phyloP scores from a whole-genome alignment of 1,140 invertebrate genomes.

The Drosophila rhopaloa region DNA sequence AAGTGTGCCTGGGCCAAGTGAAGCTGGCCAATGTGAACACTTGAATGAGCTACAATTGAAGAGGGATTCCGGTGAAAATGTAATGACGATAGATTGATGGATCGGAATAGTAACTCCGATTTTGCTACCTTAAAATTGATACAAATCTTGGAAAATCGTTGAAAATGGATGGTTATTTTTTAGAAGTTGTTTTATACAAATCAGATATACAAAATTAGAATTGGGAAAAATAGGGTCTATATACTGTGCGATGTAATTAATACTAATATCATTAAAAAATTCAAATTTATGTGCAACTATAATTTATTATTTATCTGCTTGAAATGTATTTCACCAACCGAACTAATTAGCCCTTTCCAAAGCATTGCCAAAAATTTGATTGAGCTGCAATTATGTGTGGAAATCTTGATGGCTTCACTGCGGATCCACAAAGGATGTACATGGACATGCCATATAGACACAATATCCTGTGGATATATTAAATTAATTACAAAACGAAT shows the following conservation, averaged over 20 bases:
- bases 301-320: too few species aligned
- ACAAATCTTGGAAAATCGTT: too few species aligned
- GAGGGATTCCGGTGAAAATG: neutral
- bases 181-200: too few species aligned
- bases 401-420: constrained; percentile 7
- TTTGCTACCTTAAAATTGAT: neutral
- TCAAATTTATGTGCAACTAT: too few species aligned
- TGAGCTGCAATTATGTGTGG: constrained; percentile 27
- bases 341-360: constrained; percentile 7
- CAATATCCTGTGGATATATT: constrained; percentile 64
- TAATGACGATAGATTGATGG: constrained; percentile 6
- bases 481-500: constrained; percentile 81
- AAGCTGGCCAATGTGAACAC: constrained; percentile 11
- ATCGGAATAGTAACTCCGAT: neutral
- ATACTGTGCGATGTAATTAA: too few species aligned
- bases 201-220: too few species aligned
- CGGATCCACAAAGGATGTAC: constrained; percentile 10
- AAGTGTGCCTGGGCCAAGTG: constrained; percentile 30
- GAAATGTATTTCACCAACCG: too few species aligned
- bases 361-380: constrained; percentile 20
- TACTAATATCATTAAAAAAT: too few species aligned
- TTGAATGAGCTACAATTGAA: constrained; percentile 28
- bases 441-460: constrained; percentile 30
- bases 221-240: too few species aligned
- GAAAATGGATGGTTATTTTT: too few species aligned